These are phyloP conservation scores for Chelidonichthys spinosus DNA, from an alignment of 2,797 vertebrate species.

Conservation along the genomic window DNA sequence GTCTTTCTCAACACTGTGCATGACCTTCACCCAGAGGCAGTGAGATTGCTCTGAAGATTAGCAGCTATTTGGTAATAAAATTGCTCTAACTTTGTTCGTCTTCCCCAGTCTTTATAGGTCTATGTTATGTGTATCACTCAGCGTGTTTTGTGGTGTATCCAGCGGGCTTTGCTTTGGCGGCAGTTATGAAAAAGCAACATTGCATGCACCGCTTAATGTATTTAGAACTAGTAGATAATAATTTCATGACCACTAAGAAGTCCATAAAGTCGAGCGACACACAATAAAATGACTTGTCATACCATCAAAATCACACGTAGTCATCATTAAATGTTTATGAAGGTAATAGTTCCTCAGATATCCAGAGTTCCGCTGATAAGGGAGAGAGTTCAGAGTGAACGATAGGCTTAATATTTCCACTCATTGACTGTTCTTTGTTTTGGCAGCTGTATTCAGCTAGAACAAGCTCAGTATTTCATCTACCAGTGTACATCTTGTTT, in stretches of 20 bases:
- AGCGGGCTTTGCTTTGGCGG: not conserved
- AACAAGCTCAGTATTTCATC: constrained; percentile 41
- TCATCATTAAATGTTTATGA: not conserved
- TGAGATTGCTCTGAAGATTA: constrained; percentile 19
- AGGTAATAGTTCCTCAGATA: not conserved
- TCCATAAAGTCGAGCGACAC: not conserved
- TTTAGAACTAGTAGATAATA: not conserved
- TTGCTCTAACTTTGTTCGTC: not conserved
- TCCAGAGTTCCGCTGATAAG: not conserved
- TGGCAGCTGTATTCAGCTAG: constrained; percentile 9
- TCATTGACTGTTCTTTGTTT: constrained; percentile 24
- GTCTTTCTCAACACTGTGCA: constrained; percentile 12
- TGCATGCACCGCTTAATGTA: not conserved
- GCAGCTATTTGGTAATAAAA: constrained; percentile 6
- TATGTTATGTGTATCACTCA: not conserved
- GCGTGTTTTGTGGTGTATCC: not conserved
- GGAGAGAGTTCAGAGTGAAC: not conserved
- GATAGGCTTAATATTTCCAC: constrained; percentile 10
- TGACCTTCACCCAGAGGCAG: constrained; percentile 31
- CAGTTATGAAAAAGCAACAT: not conserved
- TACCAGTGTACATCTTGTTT: constrained; percentile 58
- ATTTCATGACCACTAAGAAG: not conserved
- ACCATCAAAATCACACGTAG: not conserved
- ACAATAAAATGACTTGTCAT: not conserved
- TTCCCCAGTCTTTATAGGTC: not conserved